Evolutionary conservation across 2,797 vertebrate species (phyloP).

Genomic region (Heliangelus exortis): DNA sequence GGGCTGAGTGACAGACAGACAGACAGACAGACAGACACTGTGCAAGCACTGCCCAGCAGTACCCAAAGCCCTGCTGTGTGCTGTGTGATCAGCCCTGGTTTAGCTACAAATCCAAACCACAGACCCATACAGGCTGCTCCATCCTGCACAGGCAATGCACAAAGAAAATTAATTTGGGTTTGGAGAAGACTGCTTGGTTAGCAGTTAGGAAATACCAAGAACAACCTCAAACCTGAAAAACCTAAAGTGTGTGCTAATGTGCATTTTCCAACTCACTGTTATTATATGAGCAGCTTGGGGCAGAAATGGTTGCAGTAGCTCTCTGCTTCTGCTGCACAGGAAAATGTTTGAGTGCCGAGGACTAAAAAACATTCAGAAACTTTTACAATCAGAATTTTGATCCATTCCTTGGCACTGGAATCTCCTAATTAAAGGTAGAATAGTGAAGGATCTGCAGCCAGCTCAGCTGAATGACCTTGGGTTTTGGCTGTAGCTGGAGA

Average conservation of each 20-base stretch:
- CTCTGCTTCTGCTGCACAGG: not conserved
- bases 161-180: not conserved
- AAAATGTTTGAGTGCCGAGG: not conserved
- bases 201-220: not conserved
- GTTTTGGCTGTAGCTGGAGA: not conserved
- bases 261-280: not conserved
- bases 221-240: not conserved
- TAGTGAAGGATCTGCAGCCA: no score
- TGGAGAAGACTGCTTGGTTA: not conserved
- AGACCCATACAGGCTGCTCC: not conserved
- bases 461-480: not conserved
- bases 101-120: not conserved
- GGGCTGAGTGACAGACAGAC: not conserved
- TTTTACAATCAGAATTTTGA: not conserved
- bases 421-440: not conserved
- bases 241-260: rapidly evolving
- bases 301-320: not conserved
- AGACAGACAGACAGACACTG: not conserved
- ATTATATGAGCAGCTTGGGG: not conserved
- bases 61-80: not conserved
- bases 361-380: not conserved
- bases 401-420: not conserved
- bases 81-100: not conserved
- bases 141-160: not conserved
- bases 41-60: rapidly evolving